phyloP scores from a whole-genome alignment of 2,797 vertebrate species.

The Molossus alvarezi region DNA sequence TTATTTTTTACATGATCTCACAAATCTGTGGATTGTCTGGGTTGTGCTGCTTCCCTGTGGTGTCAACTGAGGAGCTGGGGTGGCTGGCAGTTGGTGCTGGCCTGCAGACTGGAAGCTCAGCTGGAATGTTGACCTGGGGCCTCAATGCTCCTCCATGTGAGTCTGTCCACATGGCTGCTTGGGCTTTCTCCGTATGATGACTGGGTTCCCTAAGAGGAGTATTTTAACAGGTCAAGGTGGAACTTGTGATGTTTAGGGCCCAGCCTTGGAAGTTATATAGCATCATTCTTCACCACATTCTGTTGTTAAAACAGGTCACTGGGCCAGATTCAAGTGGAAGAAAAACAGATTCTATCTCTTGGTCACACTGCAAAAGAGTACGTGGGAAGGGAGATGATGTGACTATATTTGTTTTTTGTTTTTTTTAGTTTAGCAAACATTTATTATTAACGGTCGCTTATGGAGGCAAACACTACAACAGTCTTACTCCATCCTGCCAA shows the following conservation, averaged over 20 bases:
- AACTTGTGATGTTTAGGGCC: not conserved
- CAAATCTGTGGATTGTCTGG: not conserved
- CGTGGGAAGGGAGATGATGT: not conserved
- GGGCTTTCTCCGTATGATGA: not conserved
- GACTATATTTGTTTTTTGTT: not conserved
- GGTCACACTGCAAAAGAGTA: not conserved
- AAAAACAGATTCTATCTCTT: not conserved
- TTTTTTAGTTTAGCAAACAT: too few relatives aligned
- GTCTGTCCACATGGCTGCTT: not conserved
- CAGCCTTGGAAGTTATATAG: conserved; percentile 28
- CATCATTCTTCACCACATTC: not conserved
- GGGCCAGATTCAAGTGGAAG: not conserved
- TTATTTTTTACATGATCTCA: not conserved
- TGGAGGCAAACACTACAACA: too few relatives aligned
- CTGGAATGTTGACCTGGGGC: not conserved
- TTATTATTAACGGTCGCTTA: too few relatives aligned
- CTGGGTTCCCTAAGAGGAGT: not conserved
- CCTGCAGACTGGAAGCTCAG: not conserved
- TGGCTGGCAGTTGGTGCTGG: not conserved
- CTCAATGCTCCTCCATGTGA: not conserved
- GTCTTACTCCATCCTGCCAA: too few relatives aligned
- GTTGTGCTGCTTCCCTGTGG: not conserved
- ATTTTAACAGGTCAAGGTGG: not conserved
- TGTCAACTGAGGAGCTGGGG: not conserved
- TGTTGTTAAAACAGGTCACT: not conserved